Evolutionary conservation across 2,113 vertebrate species (phyloP).

Genomic region (Merops nubicus): DNA sequence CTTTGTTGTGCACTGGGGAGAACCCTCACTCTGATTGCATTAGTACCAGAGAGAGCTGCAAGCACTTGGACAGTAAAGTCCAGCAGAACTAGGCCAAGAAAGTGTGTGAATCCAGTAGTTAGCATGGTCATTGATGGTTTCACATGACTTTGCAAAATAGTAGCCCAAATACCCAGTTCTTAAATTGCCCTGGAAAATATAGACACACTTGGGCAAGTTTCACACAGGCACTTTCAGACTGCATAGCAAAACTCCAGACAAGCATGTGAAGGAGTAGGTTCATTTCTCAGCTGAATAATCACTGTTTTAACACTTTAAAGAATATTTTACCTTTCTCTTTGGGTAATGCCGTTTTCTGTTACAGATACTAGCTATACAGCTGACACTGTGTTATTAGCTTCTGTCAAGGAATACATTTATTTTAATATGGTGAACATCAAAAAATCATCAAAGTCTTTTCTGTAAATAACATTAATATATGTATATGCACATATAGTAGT

Average conservation of each 20-base stretch:
- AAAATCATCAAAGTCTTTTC: not conserved
- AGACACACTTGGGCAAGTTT: not conserved
- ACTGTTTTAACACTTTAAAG: not conserved
- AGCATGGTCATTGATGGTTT: not conserved
- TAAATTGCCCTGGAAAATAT: not conserved
- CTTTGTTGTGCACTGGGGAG: not conserved
- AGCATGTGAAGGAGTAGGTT: not conserved
- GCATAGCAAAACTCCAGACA: not conserved
- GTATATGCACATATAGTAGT: not conserved
- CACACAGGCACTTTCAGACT: not conserved
- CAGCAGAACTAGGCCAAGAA: not conserved
- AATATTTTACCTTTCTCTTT: not conserved
- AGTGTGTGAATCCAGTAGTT: not conserved
- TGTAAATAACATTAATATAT: not conserved
- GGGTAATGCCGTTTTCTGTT: not conserved
- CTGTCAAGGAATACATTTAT: not conserved
- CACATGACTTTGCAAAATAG: not conserved
- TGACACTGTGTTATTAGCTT: not conserved
- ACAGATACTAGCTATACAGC: not conserved
- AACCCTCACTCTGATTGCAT: not conserved
- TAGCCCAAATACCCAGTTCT: not conserved
- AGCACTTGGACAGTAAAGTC: not conserved
- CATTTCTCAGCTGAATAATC: not conserved
- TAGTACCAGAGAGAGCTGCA: not conserved
- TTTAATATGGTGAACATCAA: not conserved